phyloP scores from a whole-genome alignment of 2,797 vertebrate genomes.

The Phoxinus dragarum region DNA sequence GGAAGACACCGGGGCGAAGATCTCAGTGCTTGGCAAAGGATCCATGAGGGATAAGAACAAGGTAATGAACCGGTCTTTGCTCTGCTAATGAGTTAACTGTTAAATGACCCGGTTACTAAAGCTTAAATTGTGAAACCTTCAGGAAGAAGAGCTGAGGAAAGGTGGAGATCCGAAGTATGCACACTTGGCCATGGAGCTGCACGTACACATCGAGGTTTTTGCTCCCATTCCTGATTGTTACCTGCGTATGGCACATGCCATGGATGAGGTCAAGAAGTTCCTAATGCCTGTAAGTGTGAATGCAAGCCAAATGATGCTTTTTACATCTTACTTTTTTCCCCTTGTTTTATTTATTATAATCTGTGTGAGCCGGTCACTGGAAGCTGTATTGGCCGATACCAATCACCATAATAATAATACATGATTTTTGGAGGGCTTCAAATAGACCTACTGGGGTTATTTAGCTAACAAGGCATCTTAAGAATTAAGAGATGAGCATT shows the following conservation, averaged over 20 bases:
- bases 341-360: no score
- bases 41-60: slow-evolving; percentile 98
- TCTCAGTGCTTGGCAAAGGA: slow-evolving; percentile 95
- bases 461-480: no score
- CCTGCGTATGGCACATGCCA: slow-evolving; percentile 95
- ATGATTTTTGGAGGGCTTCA: neutral
- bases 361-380: no score
- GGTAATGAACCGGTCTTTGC: slow-evolving; percentile 70
- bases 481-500: no score
- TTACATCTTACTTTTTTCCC: no score
- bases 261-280: slow-evolving; percentile 99
- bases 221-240: slow-evolving; percentile 95
- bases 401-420: neutral
- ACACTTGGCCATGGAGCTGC: slow-evolving; percentile 94
- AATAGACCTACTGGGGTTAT: no score
- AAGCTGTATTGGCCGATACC: no score
- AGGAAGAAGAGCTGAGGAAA: slow-evolving; percentile 96
- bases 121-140: neutral
- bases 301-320: neutral
- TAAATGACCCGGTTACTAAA: neutral
- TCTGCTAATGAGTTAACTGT: neutral
- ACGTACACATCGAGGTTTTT: slow-evolving; percentile 96
- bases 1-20: slow-evolving; percentile 97
- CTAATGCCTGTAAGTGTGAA: slow-evolving; percentile 88
- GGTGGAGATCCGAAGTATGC: slow-evolving; percentile 95